phyloP scores from a whole-genome alignment of 2,797 vertebrate genomes.

The Dallia pectoralis region DNA sequence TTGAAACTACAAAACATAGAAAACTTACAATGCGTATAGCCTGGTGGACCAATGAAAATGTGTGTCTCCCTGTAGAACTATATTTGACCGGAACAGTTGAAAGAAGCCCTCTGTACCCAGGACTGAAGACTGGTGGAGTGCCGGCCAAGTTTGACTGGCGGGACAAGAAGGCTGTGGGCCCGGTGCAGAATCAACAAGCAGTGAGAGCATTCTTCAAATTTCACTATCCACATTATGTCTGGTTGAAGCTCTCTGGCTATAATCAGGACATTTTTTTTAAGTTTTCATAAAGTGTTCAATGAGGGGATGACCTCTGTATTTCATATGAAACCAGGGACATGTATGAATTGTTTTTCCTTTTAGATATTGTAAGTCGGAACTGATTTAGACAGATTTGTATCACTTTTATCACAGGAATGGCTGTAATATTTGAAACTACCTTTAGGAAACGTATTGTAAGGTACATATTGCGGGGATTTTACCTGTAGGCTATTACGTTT shows the following conservation, averaged over 20 bases:
- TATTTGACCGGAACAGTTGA: slow-evolving; percentile 77
- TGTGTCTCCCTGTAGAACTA: slow-evolving; percentile 66
- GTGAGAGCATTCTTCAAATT: slow-evolving; percentile 63
- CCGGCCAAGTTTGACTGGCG: slow-evolving; percentile 90
- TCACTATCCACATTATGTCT: neutral
- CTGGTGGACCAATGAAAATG: neutral
- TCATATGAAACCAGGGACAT: too few relatives aligned
- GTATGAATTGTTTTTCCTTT: too few relatives aligned
- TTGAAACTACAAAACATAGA: neutral
- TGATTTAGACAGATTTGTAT: too few relatives aligned
- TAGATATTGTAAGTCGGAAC: too few relatives aligned
- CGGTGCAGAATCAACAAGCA: slow-evolving; percentile 82
- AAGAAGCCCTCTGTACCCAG: slow-evolving; percentile 64
- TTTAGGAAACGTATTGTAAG: neutral
- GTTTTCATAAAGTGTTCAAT: neutral
- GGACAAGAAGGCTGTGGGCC: slow-evolving; percentile 79
- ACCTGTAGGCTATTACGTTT: neutral
- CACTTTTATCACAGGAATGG: too few relatives aligned
- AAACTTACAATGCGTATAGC: neutral
- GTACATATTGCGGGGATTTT: neutral
- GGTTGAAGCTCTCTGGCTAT: neutral
- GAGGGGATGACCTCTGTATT: neutral
- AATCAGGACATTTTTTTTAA: neutral
- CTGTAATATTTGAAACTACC: too few relatives aligned
- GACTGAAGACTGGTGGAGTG: slow-evolving; percentile 40